Conservation (phyloP, 2,113 vertebrate species). For the Aptenodytes patagonicus region DNA sequence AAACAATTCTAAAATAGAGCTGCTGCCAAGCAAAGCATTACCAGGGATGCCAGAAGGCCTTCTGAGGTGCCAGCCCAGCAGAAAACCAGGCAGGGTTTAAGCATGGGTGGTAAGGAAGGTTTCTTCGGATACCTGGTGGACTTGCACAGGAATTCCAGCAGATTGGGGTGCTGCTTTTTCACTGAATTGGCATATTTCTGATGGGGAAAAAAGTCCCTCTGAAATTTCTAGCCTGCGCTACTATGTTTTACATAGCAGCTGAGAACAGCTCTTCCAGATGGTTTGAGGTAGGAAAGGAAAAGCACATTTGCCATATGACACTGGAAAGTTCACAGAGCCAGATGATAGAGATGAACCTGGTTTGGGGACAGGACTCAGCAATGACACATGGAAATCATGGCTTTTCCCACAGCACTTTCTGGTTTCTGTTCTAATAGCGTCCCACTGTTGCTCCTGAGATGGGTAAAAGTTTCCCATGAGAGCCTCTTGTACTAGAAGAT, state of each 20-base stretch:
- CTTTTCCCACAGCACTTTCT: not conserved
- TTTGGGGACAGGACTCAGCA: not conserved
- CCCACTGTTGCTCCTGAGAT: not conserved
- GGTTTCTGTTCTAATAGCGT: not conserved
- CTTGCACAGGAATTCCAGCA: not conserved
- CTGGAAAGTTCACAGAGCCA: not conserved
- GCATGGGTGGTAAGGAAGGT: not conserved
- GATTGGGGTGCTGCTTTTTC: not conserved
- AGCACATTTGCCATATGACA: not conserved
- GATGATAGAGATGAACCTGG: not conserved
- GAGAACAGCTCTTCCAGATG: not conserved
- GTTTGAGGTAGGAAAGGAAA: not conserved
- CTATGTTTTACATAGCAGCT: not conserved
- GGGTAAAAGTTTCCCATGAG: not conserved
- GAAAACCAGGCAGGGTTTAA: not conserved
- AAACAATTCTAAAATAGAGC: not conserved
- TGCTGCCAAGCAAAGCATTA: slow-evolving; percentile 41
- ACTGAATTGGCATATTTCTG: not conserved
- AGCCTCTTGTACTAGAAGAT: not conserved
- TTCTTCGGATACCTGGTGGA: not conserved
- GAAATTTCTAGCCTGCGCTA: not conserved
- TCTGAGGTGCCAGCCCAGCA: not conserved
- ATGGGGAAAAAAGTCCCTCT: not conserved
- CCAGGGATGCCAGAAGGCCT: not conserved
- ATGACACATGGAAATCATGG: not conserved